Conservation (phyloP, 2,113 vertebrate genomes). For the Pygoscelis antarcticus region DNA sequence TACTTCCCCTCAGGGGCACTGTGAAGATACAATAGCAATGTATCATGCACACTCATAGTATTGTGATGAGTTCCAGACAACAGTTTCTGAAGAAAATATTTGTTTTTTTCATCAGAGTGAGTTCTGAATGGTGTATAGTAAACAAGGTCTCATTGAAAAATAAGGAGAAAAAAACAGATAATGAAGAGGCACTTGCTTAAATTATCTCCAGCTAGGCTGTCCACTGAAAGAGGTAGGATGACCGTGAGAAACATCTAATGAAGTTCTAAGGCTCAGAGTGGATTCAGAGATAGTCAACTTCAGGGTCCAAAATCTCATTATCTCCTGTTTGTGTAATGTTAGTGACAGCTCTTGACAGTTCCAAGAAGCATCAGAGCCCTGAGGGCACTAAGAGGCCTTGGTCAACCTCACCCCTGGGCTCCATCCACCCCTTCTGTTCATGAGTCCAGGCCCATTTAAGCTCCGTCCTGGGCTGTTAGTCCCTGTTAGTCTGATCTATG, state of each 20-base stretch:
- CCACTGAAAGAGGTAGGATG: not conserved
- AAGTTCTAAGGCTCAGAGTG: not conserved
- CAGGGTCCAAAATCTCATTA: not conserved
- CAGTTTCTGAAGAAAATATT: not conserved
- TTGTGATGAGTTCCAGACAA: not conserved
- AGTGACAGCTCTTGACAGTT: not conserved
- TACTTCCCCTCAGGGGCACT: not conserved
- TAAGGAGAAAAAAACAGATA: not conserved
- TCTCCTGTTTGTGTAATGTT: not conserved
- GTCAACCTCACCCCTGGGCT: not conserved
- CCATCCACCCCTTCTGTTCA: not conserved
- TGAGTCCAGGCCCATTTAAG: not conserved
- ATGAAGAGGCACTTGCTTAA: not conserved
- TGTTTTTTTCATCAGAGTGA: not conserved
- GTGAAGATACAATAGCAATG: not conserved
- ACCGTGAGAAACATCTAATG: not conserved
- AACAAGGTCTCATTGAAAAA: not conserved
- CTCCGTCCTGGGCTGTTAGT: not conserved
- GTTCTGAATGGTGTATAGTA: not conserved
- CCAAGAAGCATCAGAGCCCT: not conserved
- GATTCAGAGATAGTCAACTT: not conserved
- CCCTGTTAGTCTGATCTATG: not conserved
- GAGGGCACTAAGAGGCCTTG: not conserved
- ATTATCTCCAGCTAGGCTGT: not conserved
- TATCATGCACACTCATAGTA: not conserved